phyloP scores from a whole-genome alignment of 2,113 vertebrate genomes.

The Platycercus adscitus region DNA sequence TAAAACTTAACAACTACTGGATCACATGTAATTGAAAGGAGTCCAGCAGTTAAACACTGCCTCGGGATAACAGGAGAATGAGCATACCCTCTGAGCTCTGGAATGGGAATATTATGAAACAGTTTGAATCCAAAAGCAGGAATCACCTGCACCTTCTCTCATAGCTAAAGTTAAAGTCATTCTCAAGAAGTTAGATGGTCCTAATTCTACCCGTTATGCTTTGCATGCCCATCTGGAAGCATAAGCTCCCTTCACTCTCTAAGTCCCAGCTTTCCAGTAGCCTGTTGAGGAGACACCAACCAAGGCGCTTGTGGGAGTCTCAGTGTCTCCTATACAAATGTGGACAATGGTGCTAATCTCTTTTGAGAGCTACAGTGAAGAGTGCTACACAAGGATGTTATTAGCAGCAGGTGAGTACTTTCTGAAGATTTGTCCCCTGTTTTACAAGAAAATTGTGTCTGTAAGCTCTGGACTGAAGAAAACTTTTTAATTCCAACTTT shows the following conservation, averaged over 20 bases:
- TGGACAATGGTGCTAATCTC: background rate
- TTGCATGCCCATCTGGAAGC: accelerated
- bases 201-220: background rate
- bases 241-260: background rate
- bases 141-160: background rate
- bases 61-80: accelerated
- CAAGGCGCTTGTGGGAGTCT: background rate
- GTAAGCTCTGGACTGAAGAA: background rate
- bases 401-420: background rate
- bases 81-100: background rate
- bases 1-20: background rate
- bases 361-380: background rate
- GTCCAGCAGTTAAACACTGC: background rate
- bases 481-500: background rate
- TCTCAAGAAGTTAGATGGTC: background rate
- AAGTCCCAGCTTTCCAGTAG: background rate
- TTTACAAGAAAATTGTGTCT: background rate
- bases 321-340: background rate
- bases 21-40: background rate
- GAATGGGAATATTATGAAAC: background rate
- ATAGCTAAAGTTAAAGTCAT: background rate
- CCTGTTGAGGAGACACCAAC: background rate
- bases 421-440: background rate
- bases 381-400: background rate
- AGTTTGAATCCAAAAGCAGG: background rate